Conservation (phyloP, 1,140 invertebrate genomes). For the Coenobita brevimanus region DNA sequence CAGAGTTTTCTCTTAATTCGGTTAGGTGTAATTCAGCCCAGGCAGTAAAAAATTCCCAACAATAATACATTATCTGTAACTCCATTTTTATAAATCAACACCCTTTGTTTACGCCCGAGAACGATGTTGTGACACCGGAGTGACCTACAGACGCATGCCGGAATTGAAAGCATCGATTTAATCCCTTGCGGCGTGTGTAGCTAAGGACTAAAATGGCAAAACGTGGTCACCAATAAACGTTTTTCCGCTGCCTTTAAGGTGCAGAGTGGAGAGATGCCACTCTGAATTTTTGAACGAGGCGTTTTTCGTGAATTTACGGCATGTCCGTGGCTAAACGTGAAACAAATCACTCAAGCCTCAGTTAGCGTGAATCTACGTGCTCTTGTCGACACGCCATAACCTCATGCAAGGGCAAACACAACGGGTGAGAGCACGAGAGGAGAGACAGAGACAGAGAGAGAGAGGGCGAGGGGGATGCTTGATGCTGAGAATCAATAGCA, state of each 20-base stretch:
- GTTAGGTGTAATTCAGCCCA: too few species aligned
- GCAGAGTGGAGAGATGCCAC: not conserved
- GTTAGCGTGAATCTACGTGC: too few species aligned
- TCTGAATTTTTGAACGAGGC: constrained; percentile 21
- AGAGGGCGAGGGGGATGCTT: constrained; percentile 48
- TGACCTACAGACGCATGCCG: not conserved
- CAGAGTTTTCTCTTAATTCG: too few species aligned
- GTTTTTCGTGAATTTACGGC: not conserved
- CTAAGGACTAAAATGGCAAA: not conserved
- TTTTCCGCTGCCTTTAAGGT: not conserved
- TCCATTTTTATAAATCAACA: constrained; percentile 28
- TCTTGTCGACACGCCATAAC: not conserved
- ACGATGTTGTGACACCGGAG: not conserved
- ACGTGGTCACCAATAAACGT: not conserved
- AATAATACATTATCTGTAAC: constrained; percentile 19
- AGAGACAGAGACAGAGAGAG: constrained; percentile 1
- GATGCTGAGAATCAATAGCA: constrained; percentile 65
- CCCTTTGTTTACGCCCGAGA: constrained; percentile 32
- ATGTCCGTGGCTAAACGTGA: not conserved
- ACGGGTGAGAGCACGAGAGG: not conserved
- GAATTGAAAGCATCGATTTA: not conserved
- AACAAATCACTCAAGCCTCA: too few species aligned
- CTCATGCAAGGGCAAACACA: not conserved
- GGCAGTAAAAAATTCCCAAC: not conserved
- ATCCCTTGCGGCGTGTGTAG: not conserved